phyloP scores from a whole-genome alignment of 2,888 invertebrate genomes.

The Coleophora deauratella region DNA sequence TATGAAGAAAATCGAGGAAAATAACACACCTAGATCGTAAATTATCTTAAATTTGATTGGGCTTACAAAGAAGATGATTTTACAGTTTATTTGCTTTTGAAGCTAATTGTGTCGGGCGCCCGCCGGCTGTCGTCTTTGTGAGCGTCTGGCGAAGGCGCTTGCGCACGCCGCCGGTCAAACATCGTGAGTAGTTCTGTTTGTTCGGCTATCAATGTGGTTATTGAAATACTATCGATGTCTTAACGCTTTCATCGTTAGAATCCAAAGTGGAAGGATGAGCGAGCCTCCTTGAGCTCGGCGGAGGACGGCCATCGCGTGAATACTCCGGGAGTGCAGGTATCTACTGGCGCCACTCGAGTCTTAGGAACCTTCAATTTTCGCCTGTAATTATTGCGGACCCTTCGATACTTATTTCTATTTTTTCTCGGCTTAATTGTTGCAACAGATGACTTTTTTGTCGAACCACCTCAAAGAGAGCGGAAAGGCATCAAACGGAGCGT shows the following conservation, averaged over 20 bases:
- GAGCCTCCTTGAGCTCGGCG: too few species aligned
- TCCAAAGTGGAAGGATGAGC: background rate
- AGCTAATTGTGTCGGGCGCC: constrained; percentile 49
- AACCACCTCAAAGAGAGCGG: constrained; percentile 73
- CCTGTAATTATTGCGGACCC: constrained; percentile 74
- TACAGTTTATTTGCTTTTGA: constrained; percentile 54
- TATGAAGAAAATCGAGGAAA: constrained; percentile 9
- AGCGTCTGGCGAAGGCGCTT: constrained; percentile 22
- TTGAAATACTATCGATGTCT: constrained; percentile 27
- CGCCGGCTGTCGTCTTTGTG: constrained; percentile 36
- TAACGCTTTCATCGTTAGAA: constrained; percentile 7
- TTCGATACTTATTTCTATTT: constrained; percentile 74
- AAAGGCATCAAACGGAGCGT: constrained; percentile 73
- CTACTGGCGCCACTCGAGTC: constrained; percentile 63
- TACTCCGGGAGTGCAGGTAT: constrained; percentile 40
- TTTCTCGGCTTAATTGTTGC: constrained; percentile 71
- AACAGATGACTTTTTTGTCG: constrained; percentile 75
- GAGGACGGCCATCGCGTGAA: constrained; percentile 37
- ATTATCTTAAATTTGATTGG: constrained; percentile 39
- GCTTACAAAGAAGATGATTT: constrained; percentile 39
- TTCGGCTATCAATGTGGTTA: constrained; percentile 20
- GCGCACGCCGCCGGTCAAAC: constrained; percentile 29
- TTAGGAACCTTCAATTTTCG: constrained; percentile 72
- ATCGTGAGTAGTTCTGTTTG: constrained; percentile 21
- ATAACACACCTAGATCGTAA: constrained; percentile 10